Base-by-base conservation (phyloP, 2,113 vertebrate species). In the Tor tambroides region DNA sequence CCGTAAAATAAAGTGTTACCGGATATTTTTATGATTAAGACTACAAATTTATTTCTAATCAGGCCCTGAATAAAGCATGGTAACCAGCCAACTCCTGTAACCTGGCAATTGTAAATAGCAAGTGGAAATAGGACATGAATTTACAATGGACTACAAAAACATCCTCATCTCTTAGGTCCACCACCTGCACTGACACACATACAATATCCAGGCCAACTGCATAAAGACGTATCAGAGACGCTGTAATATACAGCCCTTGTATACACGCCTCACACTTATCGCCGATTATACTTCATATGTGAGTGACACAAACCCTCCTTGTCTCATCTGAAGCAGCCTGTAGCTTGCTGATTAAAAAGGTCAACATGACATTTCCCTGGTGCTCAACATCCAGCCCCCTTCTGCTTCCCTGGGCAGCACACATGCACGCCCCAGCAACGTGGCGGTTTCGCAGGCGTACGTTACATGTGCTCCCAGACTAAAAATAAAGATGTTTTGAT, bases 321-420 rank as follows among this genome's bases (percentile, higher is more conserved):
- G 32, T 86, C 54, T 87, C 65, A 83, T 89, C 80, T 88, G 65
- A 59, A 87, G 80, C 78, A 46, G 77, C 46, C 46, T 65, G 71
- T 32, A 79, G 76, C 49, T 59, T 63, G 67, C 56, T 84, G 84
- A 90, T 87, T 87, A 85, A 87, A 90, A 90, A 89, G 88, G 89
- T 90, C 89, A 87, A 85, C 84, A 76, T 90, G 87, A 89, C 88
- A 90, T 89, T 90, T 89, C 76, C 88, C 74, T 80, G 74, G 80
- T 86, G 85, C 85, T 90, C 72, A 75, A 87, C 85, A 85, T 77
- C 23, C 74, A 85, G 54, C 74, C 79, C 32, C 76, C 43, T 85
- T 69, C 82, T 87, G 67, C 41, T 28, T 49, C 74, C 35, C 80
- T 38, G 51, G 84, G 72, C 84, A 81, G 77, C 32, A n/a, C 77